Evolutionary conservation across 2,888 invertebrate species (phyloP), one percentile per base, ranked within the genome.

Genomic region (Omphaloscelis lunosa): DNA sequence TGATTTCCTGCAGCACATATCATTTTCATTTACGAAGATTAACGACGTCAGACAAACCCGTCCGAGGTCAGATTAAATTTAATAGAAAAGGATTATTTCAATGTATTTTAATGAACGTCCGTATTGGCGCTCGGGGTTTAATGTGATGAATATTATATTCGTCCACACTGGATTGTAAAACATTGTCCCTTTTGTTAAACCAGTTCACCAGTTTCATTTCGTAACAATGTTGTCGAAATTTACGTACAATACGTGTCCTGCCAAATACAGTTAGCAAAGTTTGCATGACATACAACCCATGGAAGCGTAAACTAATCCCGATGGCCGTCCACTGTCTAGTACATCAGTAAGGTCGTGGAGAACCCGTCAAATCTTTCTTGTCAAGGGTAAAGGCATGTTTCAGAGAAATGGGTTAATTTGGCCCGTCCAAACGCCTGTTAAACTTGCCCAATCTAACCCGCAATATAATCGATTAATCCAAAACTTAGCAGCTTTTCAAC

Each of bases 1-100:
- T 95, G 95, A 94, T 95, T 95, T 93, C 91, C 93, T 90, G 91
- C 89, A 90, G 87, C 93, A 92, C 91, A 92, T 93, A 94, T 94
- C 92, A 94, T 93, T 94, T 93, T 91, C 92, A 93, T 93, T 94
- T 92, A 88, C 89, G 88, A 90, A 89, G 90, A 92, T 91, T 89
- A 91, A 89, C 88, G 87, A 87, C 84, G 80, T 83, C 86, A 86
- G 78, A 84, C 82, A 82, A 86, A 86, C 68, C 83, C 75, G 74
- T 87, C 84, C 77, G 84, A 77, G 65, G 71, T 75, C 80, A 70
- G 77, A 87, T 87, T 80, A 72, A 84, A 83, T 85, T 86, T 82
- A 86, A 89, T 82, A 85, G 68, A 82, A 81, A 80, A 80, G 80
- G 79, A 83, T 84, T 84, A 82, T 79, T 61, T 61, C 65, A 77